phyloP scores from a whole-genome alignment of 2,797 vertebrate species.

The Sebastes steindachneri region DNA sequence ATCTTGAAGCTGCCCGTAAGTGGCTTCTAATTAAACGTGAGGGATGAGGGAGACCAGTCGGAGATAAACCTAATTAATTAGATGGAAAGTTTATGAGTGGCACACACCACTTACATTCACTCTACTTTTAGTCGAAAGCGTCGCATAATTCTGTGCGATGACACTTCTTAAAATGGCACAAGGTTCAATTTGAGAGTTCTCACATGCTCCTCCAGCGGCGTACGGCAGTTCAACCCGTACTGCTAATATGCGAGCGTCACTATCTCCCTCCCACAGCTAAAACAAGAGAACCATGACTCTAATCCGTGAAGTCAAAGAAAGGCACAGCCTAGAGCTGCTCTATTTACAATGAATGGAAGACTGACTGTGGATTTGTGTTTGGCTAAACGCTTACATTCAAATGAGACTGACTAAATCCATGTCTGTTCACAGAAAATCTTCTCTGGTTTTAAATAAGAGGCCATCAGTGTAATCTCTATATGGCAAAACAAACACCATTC shows the following conservation, averaged over 20 bases:
- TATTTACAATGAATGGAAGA: constrained; percentile 56
- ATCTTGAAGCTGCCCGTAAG: constrained; percentile 57
- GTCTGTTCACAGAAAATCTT: constrained; percentile 32
- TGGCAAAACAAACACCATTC: not conserved
- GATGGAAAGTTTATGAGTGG: constrained; percentile 52
- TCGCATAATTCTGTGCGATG: constrained; percentile 20
- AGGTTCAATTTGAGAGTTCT: constrained; percentile 20
- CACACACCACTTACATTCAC: constrained; percentile 25
- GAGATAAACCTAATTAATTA: constrained; percentile 66
- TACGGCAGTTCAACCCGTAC: not conserved
- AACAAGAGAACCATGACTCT: constrained; percentile 43
- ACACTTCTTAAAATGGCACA: constrained; percentile 37
- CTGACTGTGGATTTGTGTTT: constrained; percentile 48
- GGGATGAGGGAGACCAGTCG: constrained; percentile 40
- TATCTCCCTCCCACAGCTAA: constrained; percentile 37
- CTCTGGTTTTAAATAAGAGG: constrained; percentile 27
- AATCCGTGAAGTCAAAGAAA: constrained; percentile 55
- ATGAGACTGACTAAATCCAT: constrained; percentile 28
- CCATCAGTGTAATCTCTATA: constrained; percentile 1
- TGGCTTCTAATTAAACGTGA: constrained; percentile 60
- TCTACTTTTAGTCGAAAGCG: constrained; percentile 32
- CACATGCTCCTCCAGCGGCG: not conserved
- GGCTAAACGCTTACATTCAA: constrained; percentile 46
- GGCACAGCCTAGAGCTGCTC: constrained; percentile 39
- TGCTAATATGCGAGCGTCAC: constrained; percentile 17